Evolutionary conservation across 2,888 invertebrate species (phyloP), one percentile per base, ranked within the genome.

Genomic region (Liopterus haemorrhoidalis): DNA sequence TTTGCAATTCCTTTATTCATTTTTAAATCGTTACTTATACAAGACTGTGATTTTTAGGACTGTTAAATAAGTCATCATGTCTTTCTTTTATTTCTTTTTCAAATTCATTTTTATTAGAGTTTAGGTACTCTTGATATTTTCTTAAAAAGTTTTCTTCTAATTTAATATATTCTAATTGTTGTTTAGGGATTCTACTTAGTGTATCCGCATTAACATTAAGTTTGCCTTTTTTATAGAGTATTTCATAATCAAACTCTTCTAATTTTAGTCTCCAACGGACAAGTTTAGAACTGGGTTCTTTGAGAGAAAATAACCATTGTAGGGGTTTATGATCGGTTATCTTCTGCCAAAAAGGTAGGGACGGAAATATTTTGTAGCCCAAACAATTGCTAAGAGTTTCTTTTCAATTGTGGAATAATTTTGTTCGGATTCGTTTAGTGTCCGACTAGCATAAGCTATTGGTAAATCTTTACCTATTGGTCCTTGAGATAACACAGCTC

Each of bases 281-380:
- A n/a, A 43, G 18, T 16, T 54, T 47, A 2, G 54, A 54, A 4
- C 52, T 53, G 1, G 57, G 56, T 37, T 59, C 57, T 38, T 53
- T 56, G 1, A 54, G 49, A 2, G 51, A 28, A 12, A 54, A 33
- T 2, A 57, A 35, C 57, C 58, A 59, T 2, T 35, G 25, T 11
- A 58, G 28, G 2, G 56, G 52, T 37, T 40, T 40, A 35, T 59
- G 58, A 41, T 59, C 59, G 1, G 58, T 61, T 8, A 55, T 27
- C 49, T 41, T 9, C 48, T 48, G 9, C 58, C 59, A 35, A 51
- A 57, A 1, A 61, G 22, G 39, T 61, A 61, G 3, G 57, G 57
- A 36, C 56, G 35, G 33, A 57, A 59, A 39, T 58, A 49, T 24
- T 56, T 53, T 5, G 54, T 46, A 5, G 57, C 55, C 49, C 54